Base-by-base conservation (phyloP, 2,113 vertebrate genomes). In the Irena cyanogastra region DNA sequence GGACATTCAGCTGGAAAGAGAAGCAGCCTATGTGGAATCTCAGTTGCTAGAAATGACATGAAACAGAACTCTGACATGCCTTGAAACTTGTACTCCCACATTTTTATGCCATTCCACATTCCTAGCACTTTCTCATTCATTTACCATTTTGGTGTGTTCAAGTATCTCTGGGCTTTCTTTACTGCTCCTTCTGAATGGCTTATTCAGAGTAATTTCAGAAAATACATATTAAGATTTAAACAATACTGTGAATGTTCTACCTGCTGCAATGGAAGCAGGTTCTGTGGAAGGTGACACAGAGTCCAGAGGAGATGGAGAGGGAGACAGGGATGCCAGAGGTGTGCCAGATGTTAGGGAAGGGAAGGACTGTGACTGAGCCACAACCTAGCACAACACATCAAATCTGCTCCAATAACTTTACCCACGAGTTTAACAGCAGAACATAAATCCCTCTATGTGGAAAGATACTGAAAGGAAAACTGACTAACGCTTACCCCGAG, bases 401-500 rank as follows among this genome's bases (percentile, higher is more conserved):
- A 7, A n/a, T 7, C 69, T 1, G 3, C 71, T 13, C 71, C 4
- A 1, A 0, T 0, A 21, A 6, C 44, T 26, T 10, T 0, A 42
- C 16, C 47, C 2, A 3, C 3, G 35, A 37, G 13, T 14, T 39
- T 15, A 24, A 27, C 41, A 18, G 54, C 2, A 27, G 42, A 3
- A 30, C 0, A 17, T 6, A 61, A 54, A 12, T 1, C 41, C 50
- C 3, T 3, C 1, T 2, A 0, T 1, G 7, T 1, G 30, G 24
- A 31, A 24, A 78, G 4, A 11, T 0, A 31, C 71, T 0, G 23
- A 28, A 45, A 37, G n/a, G 3, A 63, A 57, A 42, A 16, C 16
- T 3, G 10, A 7, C 12, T 3, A 14, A 9, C 9, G 4, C 50
- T 3, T 4, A 13, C 69, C 69, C 53, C 23, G 1, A 21, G 24